A percentile compares a stretch with the other conserved stretches of the same genome.
These are phyloP conservation scores for Gavia stellata DNA, from an alignment of 2,113 vertebrate species.

Conservation along the genomic window DNA sequence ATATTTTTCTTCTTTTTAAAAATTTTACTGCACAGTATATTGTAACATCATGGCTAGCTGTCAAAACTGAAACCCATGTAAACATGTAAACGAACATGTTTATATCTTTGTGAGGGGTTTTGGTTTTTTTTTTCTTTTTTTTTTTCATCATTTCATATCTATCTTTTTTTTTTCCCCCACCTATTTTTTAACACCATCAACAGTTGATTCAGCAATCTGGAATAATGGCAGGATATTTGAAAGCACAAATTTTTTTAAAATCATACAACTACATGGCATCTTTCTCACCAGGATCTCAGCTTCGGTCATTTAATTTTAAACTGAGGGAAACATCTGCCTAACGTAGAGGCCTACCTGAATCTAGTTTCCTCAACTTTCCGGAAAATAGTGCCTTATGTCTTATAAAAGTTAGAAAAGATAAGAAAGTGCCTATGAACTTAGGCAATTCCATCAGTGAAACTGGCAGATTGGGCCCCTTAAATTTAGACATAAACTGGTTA, in stretches of 20 bases:
- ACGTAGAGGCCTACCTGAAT: neutral
- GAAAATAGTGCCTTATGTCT: fast-evolving
- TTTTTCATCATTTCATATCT: neutral
- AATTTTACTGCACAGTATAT: neutral
- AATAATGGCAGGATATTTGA: neutral
- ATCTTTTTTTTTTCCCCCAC: fast-evolving
- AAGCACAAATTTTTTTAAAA: neutral
- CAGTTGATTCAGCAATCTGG: neutral
- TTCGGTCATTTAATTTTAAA: neutral
- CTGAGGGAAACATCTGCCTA: neutral
- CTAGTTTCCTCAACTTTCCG: too few relatives aligned
- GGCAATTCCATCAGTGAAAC: neutral
- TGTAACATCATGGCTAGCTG: neutral
- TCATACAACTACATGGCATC: neutral
- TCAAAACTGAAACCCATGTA: neutral
- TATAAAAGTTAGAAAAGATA: neutral
- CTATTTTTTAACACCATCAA: neutral
- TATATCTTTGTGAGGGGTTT: neutral
- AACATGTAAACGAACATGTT: neutral
- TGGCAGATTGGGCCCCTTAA: neutral
- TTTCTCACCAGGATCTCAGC: neutral
- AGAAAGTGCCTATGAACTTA: neutral
- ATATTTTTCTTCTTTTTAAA: neutral
- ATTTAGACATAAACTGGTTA: neutral
- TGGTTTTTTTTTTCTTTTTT: neutral